Evolutionary conservation across 2,113 vertebrate genomes (phyloP).

Genomic region (Chaetorhynchus papuensis): DNA sequence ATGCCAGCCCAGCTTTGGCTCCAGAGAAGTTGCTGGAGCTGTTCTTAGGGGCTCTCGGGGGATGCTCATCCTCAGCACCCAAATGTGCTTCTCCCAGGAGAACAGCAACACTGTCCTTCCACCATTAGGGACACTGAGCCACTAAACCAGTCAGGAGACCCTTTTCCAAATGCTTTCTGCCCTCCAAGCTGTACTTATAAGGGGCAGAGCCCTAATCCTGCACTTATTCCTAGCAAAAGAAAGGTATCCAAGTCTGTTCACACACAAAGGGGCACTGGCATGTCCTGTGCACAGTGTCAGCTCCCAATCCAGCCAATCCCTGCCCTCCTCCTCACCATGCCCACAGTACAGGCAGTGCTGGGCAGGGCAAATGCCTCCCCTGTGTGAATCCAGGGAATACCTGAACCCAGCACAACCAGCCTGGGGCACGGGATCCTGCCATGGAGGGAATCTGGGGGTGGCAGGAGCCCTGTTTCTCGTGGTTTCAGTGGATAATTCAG

Average conservation of each 20-base stretch:
- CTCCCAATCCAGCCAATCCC: background rate
- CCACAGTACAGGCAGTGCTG: background rate
- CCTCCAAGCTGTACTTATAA: background rate
- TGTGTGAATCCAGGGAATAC: background rate
- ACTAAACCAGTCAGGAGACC: background rate
- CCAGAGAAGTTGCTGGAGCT: background rate
- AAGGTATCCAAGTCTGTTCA: background rate
- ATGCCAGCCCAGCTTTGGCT: background rate
- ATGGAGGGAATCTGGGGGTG: background rate
- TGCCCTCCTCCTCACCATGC: background rate
- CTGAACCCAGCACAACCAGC: background rate
- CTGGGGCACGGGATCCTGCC: fast-evolving
- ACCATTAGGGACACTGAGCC: background rate
- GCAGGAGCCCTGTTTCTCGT: fast-evolving
- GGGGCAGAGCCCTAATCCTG: background rate
- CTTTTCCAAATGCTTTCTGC: background rate
- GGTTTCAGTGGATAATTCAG: background rate
- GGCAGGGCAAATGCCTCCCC: background rate
- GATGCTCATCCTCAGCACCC: background rate
- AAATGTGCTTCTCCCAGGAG: background rate
- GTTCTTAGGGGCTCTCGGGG: background rate
- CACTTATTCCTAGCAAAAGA: background rate
- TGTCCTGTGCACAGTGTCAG: background rate
- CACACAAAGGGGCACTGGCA: background rate
- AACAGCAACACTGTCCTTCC: background rate